Evolutionary conservation across 2,888 invertebrate species (phyloP).

Genomic region (Boloria selene): DNA sequence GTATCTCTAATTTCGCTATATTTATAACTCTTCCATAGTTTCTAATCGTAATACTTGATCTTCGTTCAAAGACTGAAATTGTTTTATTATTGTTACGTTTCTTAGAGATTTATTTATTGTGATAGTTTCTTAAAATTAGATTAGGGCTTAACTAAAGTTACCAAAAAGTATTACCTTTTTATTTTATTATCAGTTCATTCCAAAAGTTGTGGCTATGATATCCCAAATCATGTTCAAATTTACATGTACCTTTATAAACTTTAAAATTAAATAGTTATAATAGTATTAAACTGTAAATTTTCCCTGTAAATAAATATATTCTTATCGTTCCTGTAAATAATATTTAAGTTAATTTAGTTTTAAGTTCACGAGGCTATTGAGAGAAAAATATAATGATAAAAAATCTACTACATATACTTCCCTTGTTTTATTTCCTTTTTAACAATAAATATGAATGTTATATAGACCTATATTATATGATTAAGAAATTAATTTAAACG

Average conservation of each 20-base stretch:
- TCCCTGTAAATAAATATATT: slow-evolving; percentile 44
- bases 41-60: slow-evolving; percentile 39
- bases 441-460: neutral
- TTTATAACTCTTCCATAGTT: neutral
- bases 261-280: slow-evolving; percentile 24
- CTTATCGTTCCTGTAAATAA: slow-evolving; percentile 62
- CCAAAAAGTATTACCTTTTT: slow-evolving; percentile 78
- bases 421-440: slow-evolving; percentile 24
- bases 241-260: slow-evolving; percentile 45
- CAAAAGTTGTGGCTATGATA: slow-evolving; percentile 71
- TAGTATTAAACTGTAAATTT: slow-evolving; percentile 24
- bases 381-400: slow-evolving; percentile 54
- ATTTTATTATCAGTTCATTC: slow-evolving; percentile 57
- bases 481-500: neutral
- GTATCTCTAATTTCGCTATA: slow-evolving; percentile 2
- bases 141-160: slow-evolving; percentile 75
- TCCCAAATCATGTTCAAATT: slow-evolving; percentile 54
- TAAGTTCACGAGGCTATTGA: slow-evolving; percentile 68
- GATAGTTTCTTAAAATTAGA: slow-evolving; percentile 64
- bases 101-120: slow-evolving; percentile 77
- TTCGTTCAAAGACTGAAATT: slow-evolving; percentile 73
- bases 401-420: slow-evolving; percentile 38
- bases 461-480: neutral
- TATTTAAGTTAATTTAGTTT: slow-evolving; percentile 49
- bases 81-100: slow-evolving; percentile 74